phyloP scores from a whole-genome alignment of 1,140 invertebrate species.

The Cherax destructor region DNA sequence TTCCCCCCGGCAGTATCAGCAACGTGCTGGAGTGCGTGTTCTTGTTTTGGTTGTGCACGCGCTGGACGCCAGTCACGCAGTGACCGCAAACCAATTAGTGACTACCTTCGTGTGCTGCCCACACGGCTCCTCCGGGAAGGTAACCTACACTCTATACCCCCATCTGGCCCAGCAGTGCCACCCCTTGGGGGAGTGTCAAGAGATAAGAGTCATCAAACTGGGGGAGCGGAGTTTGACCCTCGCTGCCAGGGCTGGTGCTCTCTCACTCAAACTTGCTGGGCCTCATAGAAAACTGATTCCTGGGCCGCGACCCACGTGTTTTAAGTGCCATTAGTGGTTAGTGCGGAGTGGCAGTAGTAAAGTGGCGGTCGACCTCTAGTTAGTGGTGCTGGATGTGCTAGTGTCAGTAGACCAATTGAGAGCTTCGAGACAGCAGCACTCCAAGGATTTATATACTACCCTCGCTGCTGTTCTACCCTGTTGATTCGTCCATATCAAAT shows the following conservation, averaged over 20 bases:
- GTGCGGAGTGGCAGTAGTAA: conserved; percentile 20
- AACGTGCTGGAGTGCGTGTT: conserved; percentile 63
- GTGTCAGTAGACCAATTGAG: not conserved
- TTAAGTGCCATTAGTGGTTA: conserved; percentile 57
- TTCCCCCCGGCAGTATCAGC: not conserved
- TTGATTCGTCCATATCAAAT: not conserved
- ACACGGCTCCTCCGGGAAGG: too few relatives aligned
- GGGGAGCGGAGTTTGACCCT: conserved; percentile 34
- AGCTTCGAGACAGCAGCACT: not conserved
- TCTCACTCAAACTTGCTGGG: not conserved
- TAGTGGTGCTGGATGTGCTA: not conserved
- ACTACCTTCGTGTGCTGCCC: not conserved
- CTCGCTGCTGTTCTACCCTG: not conserved
- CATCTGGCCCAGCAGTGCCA: not conserved
- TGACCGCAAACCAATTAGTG: conserved; percentile 46
- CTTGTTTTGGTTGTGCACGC: conserved; percentile 68
- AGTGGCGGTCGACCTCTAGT: conserved; percentile 16
- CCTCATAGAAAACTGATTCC: conserved; percentile 57
- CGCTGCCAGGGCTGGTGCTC: conserved; percentile 28
- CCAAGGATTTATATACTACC: not conserved
- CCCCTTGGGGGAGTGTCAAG: not conserved
- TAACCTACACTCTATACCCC: not conserved
- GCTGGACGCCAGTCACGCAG: conserved; percentile 41
- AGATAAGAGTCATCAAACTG: not conserved
- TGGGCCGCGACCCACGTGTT: conserved; percentile 53